A percentile compares a stretch with the other conserved stretches of the same genome.
phyloP scores from a whole-genome alignment of 2,888 invertebrate genomes.

The Masnerella sp. region DNA sequence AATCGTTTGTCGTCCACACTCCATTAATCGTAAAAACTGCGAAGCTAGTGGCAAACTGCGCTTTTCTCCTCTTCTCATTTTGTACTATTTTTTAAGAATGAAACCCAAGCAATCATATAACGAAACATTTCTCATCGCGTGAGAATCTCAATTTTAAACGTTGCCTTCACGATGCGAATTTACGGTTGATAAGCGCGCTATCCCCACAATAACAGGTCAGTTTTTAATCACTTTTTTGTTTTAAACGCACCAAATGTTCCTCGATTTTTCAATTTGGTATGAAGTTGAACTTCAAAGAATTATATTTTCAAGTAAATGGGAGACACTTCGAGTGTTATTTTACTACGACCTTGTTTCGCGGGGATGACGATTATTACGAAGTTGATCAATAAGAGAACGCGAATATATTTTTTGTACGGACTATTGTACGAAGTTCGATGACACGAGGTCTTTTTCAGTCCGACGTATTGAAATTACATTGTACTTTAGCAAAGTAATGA shows the following conservation, averaged over 20 bases:
- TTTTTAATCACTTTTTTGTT: not conserved
- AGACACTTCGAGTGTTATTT: not conserved
- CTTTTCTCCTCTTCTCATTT: conserved; percentile 12
- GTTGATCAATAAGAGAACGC: conserved; percentile 17
- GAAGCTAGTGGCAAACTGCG: not conserved
- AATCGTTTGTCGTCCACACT: too few relatives aligned
- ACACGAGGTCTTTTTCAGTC: conserved; percentile 25
- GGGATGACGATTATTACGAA: conserved; percentile 12
- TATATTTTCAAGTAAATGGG: too few relatives aligned
- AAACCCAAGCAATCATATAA: conserved; percentile 10
- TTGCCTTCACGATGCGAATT: conserved; percentile 48
- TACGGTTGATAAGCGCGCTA: conserved; percentile 3
- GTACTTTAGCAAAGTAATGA: conserved; percentile 57
- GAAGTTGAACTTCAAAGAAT: too few relatives aligned
- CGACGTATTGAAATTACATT: conserved; percentile 41
- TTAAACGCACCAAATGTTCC: too few relatives aligned
- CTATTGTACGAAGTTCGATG: conserved; percentile 48
- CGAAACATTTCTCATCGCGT: conserved; percentile 30
- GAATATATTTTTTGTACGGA: conserved; percentile 57
- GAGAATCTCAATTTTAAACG: conserved; percentile 54
- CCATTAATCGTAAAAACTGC: too few relatives aligned
- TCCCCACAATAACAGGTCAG: not conserved
- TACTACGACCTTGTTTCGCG: not conserved
- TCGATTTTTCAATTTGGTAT: too few relatives aligned
- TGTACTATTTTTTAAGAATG: conserved; percentile 24